phyloP scores from a whole-genome alignment of 1,140 invertebrate genomes.

The Episyrphus balteatus region DNA sequence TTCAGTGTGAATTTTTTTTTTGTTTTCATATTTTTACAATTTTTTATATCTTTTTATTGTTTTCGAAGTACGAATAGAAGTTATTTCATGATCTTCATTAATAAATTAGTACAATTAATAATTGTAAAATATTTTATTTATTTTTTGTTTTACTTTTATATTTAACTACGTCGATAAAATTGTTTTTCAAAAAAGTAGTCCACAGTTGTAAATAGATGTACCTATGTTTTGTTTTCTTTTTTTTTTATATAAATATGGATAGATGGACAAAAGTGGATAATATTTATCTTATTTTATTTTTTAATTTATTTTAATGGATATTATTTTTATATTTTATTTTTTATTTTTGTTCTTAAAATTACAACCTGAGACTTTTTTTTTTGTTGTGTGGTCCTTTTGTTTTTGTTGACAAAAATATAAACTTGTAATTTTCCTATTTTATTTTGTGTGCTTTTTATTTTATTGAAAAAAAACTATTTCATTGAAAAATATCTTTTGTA shows the following conservation, averaged over 20 bases:
- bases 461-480: neutral
- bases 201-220: neutral
- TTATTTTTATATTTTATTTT: conserved; percentile 1
- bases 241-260: neutral
- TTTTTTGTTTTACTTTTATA: conserved; percentile 2
- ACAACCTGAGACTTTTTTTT: neutral
- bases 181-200: conserved; percentile 1
- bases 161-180: neutral
- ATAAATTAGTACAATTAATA: conserved; percentile 8
- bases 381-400: neutral
- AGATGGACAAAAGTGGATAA: neutral
- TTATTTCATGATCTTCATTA: no score
- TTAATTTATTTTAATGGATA: neutral
- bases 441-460: neutral
- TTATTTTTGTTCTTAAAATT: neutral
- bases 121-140: conserved; percentile 5
- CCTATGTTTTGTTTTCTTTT: neutral
- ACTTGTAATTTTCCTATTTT: neutral
- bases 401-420: neutral
- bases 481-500: conserved; percentile 1
- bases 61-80: neutral
- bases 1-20: conserved; percentile 4
- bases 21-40: conserved; percentile 6
- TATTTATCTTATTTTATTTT: conserved; percentile 4
- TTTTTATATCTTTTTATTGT: conserved; percentile 6